A percentile compares a stretch with the other conserved stretches of the same genome.
phyloP scores from a whole-genome alignment of 2,888 invertebrate species.

The Phengaris alcon region DNA sequence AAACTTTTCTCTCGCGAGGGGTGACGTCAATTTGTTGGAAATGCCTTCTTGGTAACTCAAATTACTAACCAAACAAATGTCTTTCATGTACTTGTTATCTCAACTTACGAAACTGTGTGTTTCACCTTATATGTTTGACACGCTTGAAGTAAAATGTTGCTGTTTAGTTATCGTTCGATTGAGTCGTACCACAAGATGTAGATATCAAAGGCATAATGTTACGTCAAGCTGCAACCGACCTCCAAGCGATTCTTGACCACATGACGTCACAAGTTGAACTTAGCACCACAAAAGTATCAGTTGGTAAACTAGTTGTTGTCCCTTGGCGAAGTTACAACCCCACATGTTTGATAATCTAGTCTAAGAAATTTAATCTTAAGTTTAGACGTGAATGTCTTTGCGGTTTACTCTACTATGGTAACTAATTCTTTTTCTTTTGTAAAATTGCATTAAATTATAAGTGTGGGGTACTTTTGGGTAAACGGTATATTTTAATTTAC shows the following conservation, averaged over 20 bases:
- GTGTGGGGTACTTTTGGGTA: too few relatives aligned
- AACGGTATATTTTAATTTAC: too few relatives aligned
- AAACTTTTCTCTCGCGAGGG: constrained; percentile 62
- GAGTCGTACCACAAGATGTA: background rate
- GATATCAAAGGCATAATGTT: background rate
- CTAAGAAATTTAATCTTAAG: constrained; percentile 6
- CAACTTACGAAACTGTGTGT: constrained; percentile 55
- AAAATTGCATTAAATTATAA: too few relatives aligned
- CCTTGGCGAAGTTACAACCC: background rate
- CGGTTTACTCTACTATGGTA: background rate
- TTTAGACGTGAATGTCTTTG: background rate
- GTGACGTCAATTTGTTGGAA: constrained; percentile 68
- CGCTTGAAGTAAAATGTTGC: background rate
- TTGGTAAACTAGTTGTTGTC: background rate
- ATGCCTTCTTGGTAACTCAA: constrained; percentile 57
- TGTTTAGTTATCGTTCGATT: background rate
- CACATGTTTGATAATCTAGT: background rate
- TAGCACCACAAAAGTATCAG: background rate
- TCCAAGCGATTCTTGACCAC: background rate
- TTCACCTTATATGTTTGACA: constrained; percentile 46
- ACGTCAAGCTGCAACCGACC: background rate
- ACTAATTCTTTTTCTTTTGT: too few relatives aligned
- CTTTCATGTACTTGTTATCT: constrained; percentile 62
- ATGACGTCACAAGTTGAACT: background rate
- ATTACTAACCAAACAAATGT: constrained; percentile 67